A percentile compares a stretch with the other conserved stretches of the same genome.
Conservation (phyloP, 23 tunicate species). For the Corella eumyota region DNA sequence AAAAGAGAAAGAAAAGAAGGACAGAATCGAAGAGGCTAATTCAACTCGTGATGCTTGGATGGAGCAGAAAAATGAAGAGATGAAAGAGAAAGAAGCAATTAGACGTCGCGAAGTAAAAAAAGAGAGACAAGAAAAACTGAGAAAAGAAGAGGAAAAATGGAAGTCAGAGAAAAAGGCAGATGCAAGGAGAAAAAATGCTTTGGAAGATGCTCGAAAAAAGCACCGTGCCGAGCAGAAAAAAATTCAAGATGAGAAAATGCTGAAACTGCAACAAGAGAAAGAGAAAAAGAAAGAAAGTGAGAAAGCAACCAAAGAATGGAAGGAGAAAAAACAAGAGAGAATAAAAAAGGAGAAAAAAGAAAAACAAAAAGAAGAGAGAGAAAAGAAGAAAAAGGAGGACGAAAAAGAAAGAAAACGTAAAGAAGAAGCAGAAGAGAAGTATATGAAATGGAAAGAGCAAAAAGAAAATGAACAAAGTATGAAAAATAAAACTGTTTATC, state of each 20-base stretch:
- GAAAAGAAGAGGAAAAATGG: conserved; percentile 32
- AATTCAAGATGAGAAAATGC: conserved; percentile 35
- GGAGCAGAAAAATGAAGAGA: conserved; percentile 24
- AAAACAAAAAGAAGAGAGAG: no score
- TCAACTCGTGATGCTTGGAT: conserved; percentile 20
- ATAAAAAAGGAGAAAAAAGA: no score
- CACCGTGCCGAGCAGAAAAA: conserved; percentile 45
- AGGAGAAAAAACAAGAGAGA: no score
- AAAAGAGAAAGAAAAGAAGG: conserved; percentile 29
- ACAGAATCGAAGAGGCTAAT: conserved; percentile 7
- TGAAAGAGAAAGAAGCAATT: conserved; percentile 14
- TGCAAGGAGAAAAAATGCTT: conserved; percentile 13
- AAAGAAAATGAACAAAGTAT: no score
- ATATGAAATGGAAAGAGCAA: no score
- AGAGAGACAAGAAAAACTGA: conserved; percentile 19
- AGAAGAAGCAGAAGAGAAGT: no score
- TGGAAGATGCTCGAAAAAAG: conserved; percentile 30
- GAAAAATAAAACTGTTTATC: no score
- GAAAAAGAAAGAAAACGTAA: no score
- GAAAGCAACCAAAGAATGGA: conserved; percentile 28
- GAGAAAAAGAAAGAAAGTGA: conserved; percentile 23
- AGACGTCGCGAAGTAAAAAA: conserved; percentile 23
- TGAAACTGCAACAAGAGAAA: conserved; percentile 16
- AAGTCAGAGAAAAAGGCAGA: conserved; percentile 56
- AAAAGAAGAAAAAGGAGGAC: no score